Base-by-base conservation (phyloP, 2,888 invertebrate species). In the Caenorhabditis sp. region DNA sequence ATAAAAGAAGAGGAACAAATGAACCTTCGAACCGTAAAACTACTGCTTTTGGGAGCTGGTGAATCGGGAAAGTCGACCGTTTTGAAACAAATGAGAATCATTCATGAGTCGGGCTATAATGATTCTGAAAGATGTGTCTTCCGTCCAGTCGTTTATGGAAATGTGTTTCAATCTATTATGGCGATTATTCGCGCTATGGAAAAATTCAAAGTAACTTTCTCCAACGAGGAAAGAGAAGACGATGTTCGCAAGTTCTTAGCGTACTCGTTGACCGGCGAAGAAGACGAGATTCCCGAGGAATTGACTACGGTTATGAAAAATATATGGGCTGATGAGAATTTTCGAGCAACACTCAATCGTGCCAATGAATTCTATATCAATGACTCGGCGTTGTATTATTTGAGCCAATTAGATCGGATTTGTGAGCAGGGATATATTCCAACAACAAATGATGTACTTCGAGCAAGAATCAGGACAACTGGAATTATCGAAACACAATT, bases 111-210 rank as follows among this genome's bases (percentile, higher is more conserved):
- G 3, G 43, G 43, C 6, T 43, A 43, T 43, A 10, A 6, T 3
- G 43, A 43, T 14, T 6, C 14, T 12, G 43, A 43, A 43, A 10
- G 43, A 43, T 2, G 3, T 17, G 43, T 43, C 14, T 43, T 43
- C 17, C 43, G 43, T 3, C 43, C 43, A 43, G 43, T 43, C 5
- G 43, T 43, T 17, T 43, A 17, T 43, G 43, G 43, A 10, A 43
- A 43, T 17, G 43, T 43, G 17, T 69, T 69, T 27, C 62, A 66
- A 66, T 70, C 70, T 0, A 58, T 70, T 6, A 66, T 43, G 37
- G 66, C 66, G 2, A 55, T 71, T 2, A 60, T 71, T 37, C 36
- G 43, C 23, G 71, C 71, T 1, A 71, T 71, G 71, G 63, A 51
- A 19, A 54, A 58, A n/a, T 27, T 71, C 27, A n/a, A 60, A 21